Evolutionary conservation across 1,140 invertebrate species (phyloP).

Genomic region (Theocolax elegans): DNA sequence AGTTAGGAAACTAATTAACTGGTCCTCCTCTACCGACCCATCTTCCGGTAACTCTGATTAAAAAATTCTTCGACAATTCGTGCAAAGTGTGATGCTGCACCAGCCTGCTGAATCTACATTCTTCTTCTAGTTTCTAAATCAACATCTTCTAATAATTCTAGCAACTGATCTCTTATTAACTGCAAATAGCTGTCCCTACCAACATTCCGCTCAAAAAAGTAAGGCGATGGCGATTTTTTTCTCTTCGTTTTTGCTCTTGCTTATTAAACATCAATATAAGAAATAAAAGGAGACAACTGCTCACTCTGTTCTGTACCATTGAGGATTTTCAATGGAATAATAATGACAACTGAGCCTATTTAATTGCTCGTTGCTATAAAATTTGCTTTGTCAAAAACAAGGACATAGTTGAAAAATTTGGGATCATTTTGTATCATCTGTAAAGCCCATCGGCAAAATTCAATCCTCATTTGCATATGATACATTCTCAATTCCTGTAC

Average conservation of each 20-base stretch:
- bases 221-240: no score
- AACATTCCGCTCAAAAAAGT: constrained; percentile 39
- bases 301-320: constrained; percentile 39
- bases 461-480: constrained; percentile 14
- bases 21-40: constrained; percentile 42
- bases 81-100: constrained; percentile 40
- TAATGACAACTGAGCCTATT: constrained; percentile 45
- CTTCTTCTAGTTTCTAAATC: constrained; percentile 26
- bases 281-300: no score
- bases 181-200: constrained; percentile 33
- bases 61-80: constrained; percentile 37
- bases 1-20: constrained; percentile 43
- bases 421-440: constrained; percentile 14
- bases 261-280: constrained; percentile 36
- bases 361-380: constrained; percentile 33
- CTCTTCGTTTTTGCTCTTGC: no score
- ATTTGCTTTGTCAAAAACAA: constrained; percentile 44
- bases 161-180: constrained; percentile 30
- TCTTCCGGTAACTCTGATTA: constrained; percentile 34
- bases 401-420: constrained; percentile 38
- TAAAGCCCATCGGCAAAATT: constrained; percentile 39
- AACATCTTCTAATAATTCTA: constrained; percentile 36
- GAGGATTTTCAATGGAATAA: constrained; percentile 42
- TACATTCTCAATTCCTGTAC: constrained; percentile 11
- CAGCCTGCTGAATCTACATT: constrained; percentile 47